phyloP scores from a whole-genome alignment of 2,888 invertebrate genomes.

The Venustoraphidia nigricollis region DNA sequence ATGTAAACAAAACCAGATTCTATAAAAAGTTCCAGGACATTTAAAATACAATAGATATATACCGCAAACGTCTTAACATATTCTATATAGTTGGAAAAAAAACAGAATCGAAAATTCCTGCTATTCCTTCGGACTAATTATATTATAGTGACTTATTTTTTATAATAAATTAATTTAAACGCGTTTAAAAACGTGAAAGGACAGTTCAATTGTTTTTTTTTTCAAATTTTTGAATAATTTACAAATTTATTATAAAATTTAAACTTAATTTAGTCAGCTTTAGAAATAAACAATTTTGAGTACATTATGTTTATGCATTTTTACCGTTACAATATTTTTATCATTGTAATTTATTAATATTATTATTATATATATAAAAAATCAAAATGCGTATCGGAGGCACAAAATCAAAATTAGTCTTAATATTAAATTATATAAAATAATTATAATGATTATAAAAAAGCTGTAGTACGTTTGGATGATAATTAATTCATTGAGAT shows the following conservation, averaged over 20 bases:
- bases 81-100: too few species aligned
- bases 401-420: slow-evolving; percentile 27
- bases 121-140: too few species aligned
- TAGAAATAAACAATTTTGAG: background rate
- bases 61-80: too few species aligned
- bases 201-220: background rate
- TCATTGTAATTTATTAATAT: background rate
- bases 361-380: background rate
- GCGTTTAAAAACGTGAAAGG: background rate
- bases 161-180: too few species aligned
- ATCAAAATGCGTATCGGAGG: slow-evolving; percentile 19
- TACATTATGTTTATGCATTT: background rate
- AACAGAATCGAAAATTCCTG: too few species aligned
- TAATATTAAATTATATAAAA: background rate
- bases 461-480: too few species aligned
- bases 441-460: too few species aligned
- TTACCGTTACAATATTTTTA: background rate
- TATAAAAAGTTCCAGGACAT: too few species aligned
- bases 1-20: too few species aligned
- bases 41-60: too few species aligned
- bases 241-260: background rate
- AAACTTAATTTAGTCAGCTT: background rate
- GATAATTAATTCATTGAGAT: too few species aligned
- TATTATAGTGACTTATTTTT: too few species aligned
- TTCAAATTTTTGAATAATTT: background rate